phyloP scores from a whole-genome alignment of 2,797 vertebrate species.

The Lepus townsendii region DNA sequence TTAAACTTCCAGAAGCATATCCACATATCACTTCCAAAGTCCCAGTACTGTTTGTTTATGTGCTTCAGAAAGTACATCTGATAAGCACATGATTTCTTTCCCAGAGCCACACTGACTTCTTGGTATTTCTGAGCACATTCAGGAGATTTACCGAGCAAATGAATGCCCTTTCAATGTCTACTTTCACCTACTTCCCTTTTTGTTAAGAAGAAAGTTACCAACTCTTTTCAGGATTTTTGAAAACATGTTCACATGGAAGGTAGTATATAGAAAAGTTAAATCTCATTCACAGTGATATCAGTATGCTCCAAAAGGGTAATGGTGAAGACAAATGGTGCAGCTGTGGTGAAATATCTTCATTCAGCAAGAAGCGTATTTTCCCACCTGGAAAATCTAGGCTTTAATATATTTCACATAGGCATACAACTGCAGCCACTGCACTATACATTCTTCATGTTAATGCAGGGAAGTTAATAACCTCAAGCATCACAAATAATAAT shows the following conservation, averaged over 20 bases:
- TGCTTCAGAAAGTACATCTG: constrained; percentile 66
- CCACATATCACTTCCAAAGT: constrained; percentile 74
- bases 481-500: constrained; percentile 22
- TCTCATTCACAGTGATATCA: neutral
- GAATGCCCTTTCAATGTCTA: constrained; percentile 73
- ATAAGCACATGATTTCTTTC: constrained; percentile 77
- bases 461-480: neutral
- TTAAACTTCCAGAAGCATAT: constrained; percentile 81
- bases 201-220: constrained; percentile 65
- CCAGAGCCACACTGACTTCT: constrained; percentile 67
- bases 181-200: constrained; percentile 70
- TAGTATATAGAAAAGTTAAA: constrained; percentile 18
- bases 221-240: constrained; percentile 3
- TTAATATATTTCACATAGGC: neutral
- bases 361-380: constrained; percentile 58
- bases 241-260: neutral
- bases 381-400: constrained; percentile 37
- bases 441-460: neutral
- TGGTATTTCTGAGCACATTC: constrained; percentile 73
- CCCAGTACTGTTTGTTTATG: constrained; percentile 83
- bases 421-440: neutral
- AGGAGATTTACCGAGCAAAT: constrained; percentile 76
- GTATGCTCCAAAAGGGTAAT: constrained; percentile 46
- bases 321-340: constrained; percentile 35
- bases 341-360: constrained; percentile 53